Evolutionary conservation across 1,140 invertebrate genomes (phyloP), one percentile per base, ranked within the genome.

Genomic region (Lepidurus arcticus): DNA sequence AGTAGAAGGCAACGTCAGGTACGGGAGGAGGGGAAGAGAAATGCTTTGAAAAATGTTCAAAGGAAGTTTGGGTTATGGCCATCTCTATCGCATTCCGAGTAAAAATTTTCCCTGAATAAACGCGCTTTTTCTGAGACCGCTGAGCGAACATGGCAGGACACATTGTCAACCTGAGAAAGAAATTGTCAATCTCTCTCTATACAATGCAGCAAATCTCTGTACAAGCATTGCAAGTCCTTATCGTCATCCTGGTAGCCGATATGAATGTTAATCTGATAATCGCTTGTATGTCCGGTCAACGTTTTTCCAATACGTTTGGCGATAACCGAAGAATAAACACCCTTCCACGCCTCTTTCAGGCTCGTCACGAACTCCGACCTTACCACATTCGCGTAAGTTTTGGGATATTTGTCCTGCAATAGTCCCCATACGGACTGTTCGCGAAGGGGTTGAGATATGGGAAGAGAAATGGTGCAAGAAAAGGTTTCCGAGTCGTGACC

Each of bases 301-400:
- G 81, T 81, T 77, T 87, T 88, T 1, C 83, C 84, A 34, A 88
- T 83, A 44, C 81, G 77, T 26, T 84, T 76, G 75, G 86, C 85
- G 77, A 90, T 82, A 78, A 84, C 78, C 13, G 86, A 83, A 75
- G 87, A 84, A 81, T 85, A 81, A 75, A 88, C 84, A 84, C 87
- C 88, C 83, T 91, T 91, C 90, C 90, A 91, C 74, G 88, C 85
- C 81, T 91, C 90, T 84, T 92, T 92, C 1, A 91, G 81, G 6
- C 85, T 79, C 81, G 76, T 84, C 81, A 78, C 13, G 76, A 2
- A 73, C 1, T 81, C 43, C 24, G 73, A n/a, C 80, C 34, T 11
- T 80, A 77, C 53, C 76, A 74, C 16, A 79, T 73, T 6, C 75
- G 42, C 47, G 85, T 81, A 79, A n/a, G 78, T 81, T 53, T 77